Conservation (phyloP, 2,797 vertebrate genomes). For the Gallinago solitaria region DNA sequence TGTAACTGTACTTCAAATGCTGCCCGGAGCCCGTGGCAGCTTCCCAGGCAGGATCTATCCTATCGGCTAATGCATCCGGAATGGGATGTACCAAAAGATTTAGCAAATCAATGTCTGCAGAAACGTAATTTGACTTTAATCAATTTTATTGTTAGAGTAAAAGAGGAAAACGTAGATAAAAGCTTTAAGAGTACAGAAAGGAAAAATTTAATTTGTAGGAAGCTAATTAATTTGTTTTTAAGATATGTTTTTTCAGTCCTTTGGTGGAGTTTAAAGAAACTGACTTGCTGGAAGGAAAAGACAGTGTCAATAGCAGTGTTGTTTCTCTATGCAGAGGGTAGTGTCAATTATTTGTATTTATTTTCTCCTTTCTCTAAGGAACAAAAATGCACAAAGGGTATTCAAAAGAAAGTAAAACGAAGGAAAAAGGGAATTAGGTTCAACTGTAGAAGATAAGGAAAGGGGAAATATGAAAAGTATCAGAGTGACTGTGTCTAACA, state of each 20-base stretch:
- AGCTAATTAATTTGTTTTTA: constrained; percentile 8
- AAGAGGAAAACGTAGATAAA: not conserved
- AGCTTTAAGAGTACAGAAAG: not conserved
- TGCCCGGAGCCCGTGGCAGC: not conserved
- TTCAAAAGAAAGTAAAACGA: not conserved
- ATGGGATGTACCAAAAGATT: not conserved
- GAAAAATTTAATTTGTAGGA: not conserved
- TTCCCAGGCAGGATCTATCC: not conserved
- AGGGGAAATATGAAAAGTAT: not conserved
- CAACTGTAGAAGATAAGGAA: not conserved
- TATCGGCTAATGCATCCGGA: not conserved
- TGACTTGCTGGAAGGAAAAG: not conserved
- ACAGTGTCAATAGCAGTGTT: not conserved
- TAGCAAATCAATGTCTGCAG: constrained; percentile 4
- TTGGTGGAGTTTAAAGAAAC: not conserved
- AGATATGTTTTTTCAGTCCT: not conserved
- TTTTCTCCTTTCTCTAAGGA: not conserved
- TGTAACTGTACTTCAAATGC: not conserved
- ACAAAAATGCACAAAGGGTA: not conserved
- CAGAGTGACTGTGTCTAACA: not conserved
- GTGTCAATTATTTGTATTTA: not conserved
- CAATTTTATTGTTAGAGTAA: not conserved
- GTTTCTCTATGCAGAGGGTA: not conserved
- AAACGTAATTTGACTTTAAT: constrained; percentile 16
- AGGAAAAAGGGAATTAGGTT: not conserved